Evolutionary conservation across 2,113 vertebrate genomes (phyloP), one percentile per base, ranked within the genome.

Genomic region (Tachuris rubrigastra): DNA sequence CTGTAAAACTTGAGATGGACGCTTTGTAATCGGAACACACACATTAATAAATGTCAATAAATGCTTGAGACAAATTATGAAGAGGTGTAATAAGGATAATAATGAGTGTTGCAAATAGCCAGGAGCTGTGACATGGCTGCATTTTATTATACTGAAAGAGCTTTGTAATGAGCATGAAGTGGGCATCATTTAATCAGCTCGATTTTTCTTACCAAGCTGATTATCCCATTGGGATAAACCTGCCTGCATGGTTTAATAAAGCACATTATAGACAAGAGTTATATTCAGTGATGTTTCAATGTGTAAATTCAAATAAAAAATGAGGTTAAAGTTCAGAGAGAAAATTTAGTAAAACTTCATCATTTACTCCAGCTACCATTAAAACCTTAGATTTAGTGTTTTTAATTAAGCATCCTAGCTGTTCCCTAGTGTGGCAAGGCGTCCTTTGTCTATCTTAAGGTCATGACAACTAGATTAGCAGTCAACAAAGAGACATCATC

Each of bases 381-480:
- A 93, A 96, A 97, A 90, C 49, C 53, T 87, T 58, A 96, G 93
- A 97, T 97, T 97, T 97, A 96, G 83, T 93, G 86, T 21, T 94
- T 97, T 98, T 97, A 97, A 97, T 97, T 97, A 98, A 97, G 95
- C 79, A 89, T 96, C 77, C 89, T 93, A 87, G 60, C 88, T 80
- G 47, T 83, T 58, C 91, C 41, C 52, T 63, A 77, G 31, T 79
- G 75, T 83, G 58, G 50, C 66, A 89, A 96, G 73, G 74, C 85
- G 67, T 91, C 37, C 79, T 96, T 80, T 69, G 30, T 33, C 81
- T 85, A 17, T 87, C 72, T 74, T 82, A 93, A 84, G 55, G 19
- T 87, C 76, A 46, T 89, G 91, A 93, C 50, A 95, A 63, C 85
- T 91, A 93, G 62, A 96, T 85, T 86, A 97, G 49, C 42, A 90